phyloP scores from a whole-genome alignment of 1,140 invertebrate species.

The Eupeodes corollae region DNA sequence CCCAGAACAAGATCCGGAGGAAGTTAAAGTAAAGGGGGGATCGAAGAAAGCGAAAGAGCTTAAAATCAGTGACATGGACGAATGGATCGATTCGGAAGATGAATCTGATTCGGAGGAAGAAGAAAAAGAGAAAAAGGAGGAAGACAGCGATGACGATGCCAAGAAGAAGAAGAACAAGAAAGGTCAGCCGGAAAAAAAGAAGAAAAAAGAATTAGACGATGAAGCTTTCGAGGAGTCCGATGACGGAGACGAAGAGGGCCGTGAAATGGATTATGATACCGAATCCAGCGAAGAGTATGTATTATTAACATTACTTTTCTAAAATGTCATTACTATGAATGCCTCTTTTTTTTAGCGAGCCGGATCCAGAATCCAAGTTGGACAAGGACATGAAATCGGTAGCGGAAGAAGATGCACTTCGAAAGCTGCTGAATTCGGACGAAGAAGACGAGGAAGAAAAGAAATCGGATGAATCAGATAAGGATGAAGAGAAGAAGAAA shows the following conservation, averaged over 20 bases:
- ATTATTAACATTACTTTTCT: not conserved
- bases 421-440: constrained; percentile 77
- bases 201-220: constrained; percentile 62
- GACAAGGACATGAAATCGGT: constrained; percentile 69
- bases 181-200: constrained; percentile 52
- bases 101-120: constrained; percentile 51
- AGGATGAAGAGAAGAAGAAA: constrained; percentile 50
- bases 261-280: constrained; percentile 79
- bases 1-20: constrained; percentile 59
- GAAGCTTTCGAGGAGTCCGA: constrained; percentile 92
- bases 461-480: constrained; percentile 46
- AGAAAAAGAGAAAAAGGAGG: constrained; percentile 52
- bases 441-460: constrained; percentile 77
- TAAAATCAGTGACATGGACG: constrained; percentile 89
- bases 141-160: constrained; percentile 53
- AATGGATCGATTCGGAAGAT: constrained; percentile 79
- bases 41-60: constrained; percentile 51
- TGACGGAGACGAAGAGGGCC: constrained; percentile 89
- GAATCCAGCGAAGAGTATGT: constrained; percentile 61
- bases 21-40: constrained; percentile 26
- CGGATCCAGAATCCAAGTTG: constrained; percentile 61
- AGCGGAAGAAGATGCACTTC: constrained; percentile 76
- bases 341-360: constrained; percentile 44
- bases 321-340: not conserved
- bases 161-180: constrained; percentile 58